A percentile compares a stretch with the other conserved stretches of the same genome.
Conservation (phyloP, 2,888 invertebrate species). For the Dioctria rufipes region DNA sequence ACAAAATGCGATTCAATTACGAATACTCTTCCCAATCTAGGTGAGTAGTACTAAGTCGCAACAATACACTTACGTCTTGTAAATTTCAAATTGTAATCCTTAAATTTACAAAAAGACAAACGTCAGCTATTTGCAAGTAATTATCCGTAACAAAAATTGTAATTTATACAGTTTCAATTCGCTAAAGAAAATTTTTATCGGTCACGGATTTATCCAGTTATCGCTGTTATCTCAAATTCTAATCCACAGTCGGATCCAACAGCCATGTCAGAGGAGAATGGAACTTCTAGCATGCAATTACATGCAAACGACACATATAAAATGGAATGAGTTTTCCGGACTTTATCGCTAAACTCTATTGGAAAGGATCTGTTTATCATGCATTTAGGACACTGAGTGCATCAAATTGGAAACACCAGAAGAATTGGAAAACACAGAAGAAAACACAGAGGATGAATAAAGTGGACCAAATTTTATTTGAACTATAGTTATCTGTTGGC, state of each 20-base stretch:
- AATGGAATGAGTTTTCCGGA: constrained; percentile 27
- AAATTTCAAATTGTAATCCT: no score
- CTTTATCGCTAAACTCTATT: neutral
- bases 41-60: no score
- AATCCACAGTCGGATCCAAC: neutral
- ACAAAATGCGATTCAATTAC: no score
- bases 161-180: neutral
- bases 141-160: neutral
- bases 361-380: neutral
- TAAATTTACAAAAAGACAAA: no score
- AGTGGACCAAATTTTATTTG: constrained; percentile 12
- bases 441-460: neutral
- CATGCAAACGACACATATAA: constrained; percentile 25
- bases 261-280: neutral
- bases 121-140: no score
- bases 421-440: neutral
- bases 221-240: constrained; percentile 8
- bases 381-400: neutral
- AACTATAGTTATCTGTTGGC: constrained; percentile 6
- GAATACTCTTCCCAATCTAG: no score
- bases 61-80: no score
- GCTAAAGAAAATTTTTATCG: neutral
- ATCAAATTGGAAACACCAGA: constrained; percentile 35
- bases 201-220: neutral
- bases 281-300: constrained; percentile 9